Evolutionary conservation across 2,888 invertebrate genomes (phyloP).

Genomic region (Thelaira solivaga): DNA sequence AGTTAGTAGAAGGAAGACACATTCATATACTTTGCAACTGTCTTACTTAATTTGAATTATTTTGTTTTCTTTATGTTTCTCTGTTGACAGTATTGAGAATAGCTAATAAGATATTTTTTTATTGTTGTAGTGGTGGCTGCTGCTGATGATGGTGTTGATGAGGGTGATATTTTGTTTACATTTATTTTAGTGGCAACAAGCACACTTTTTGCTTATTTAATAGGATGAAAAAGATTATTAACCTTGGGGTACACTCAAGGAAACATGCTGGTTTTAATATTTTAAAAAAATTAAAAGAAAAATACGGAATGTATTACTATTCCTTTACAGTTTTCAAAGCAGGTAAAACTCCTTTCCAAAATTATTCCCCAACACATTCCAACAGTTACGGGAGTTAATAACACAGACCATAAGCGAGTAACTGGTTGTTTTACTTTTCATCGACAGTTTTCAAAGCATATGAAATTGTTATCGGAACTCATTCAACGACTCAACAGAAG

Average conservation of each 20-base stretch:
- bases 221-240: slow-evolving; percentile 17
- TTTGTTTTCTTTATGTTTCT: not conserved
- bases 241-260: not conserved
- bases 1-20: slow-evolving; percentile 27
- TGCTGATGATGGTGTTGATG: not conserved
- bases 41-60: not conserved
- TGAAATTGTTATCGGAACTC: no score
- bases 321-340: no score
- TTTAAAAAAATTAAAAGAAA: not conserved
- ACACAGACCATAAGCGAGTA: no score
- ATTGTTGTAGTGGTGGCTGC: not conserved
- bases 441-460: no score
- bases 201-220: not conserved
- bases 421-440: no score
- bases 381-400: no score
- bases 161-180: not conserved
- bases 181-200: not conserved
- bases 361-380: no score
- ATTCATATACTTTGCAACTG: slow-evolving; percentile 47
- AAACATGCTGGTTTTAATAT: no score
- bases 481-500: no score
- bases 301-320: no score
- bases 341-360: no score
- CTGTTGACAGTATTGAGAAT: not conserved
- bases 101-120: not conserved